Evolutionary conservation across 92 coral and sea anemone species (phyloP).

Genomic region (Meandrina meandrites): DNA sequence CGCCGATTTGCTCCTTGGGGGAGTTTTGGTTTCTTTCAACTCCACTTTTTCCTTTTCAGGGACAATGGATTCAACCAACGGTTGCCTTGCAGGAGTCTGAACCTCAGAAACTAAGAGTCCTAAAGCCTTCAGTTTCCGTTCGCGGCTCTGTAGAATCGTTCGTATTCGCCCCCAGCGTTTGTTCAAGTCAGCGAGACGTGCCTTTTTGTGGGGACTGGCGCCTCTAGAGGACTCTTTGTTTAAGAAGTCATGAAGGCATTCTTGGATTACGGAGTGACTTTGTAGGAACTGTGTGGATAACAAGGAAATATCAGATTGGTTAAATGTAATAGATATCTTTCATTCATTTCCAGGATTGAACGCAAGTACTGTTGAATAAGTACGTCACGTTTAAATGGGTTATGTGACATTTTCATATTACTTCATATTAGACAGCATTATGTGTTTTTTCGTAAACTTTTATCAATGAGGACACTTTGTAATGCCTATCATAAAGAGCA

Average conservation of each 20-base stretch:
- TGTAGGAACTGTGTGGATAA: constrained; percentile 61
- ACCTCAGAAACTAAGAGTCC: constrained; percentile 53
- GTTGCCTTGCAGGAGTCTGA: constrained; percentile 16
- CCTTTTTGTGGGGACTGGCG: constrained; percentile 74
- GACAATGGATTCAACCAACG: constrained; percentile 44
- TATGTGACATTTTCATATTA: too few species aligned
- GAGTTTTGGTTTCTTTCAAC: constrained; percentile 21
- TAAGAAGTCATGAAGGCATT: constrained; percentile 72
- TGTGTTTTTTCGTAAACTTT: too few species aligned
- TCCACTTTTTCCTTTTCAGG: constrained; percentile 43
- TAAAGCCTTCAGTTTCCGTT: constrained; percentile 71
- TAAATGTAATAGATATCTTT: background rate
- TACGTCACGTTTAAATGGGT: too few species aligned
- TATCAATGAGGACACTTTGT: too few species aligned
- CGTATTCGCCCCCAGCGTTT: constrained; percentile 78
- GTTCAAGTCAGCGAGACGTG: constrained; percentile 68
- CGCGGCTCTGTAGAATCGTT: constrained; percentile 66
- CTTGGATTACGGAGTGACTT: constrained; percentile 70
- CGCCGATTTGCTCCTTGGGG: constrained; percentile 43
- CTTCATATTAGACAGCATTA: too few species aligned
- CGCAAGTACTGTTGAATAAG: too few species aligned
- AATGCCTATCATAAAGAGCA: too few species aligned
- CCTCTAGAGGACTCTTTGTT: constrained; percentile 67
- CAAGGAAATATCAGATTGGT: background rate
- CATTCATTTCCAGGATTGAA: too few species aligned